Percentiles rank a stretch among this genome's conserved stretches.
These are phyloP conservation scores for Chelidonichthys spinosus DNA, from an alignment of 2,797 vertebrate genomes.

Conservation along the genomic window DNA sequence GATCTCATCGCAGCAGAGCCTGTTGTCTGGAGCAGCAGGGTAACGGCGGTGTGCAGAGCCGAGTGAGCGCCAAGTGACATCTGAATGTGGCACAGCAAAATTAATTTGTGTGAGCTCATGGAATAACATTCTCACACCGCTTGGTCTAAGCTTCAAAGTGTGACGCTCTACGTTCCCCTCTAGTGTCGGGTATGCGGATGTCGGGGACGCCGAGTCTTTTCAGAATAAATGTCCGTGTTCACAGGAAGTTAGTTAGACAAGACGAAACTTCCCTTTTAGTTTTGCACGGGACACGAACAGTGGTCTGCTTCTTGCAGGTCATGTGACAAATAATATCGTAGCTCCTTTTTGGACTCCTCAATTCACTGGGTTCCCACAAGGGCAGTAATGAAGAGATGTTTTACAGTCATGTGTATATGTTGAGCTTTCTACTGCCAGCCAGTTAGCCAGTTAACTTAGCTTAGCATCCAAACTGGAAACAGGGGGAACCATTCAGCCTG, in stretches of 20 bases:
- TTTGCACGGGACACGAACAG: too few relatives aligned
- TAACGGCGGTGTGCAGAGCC: not conserved
- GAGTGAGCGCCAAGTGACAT: constrained; percentile 2
- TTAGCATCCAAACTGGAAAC: not conserved
- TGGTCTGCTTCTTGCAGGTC: not conserved
- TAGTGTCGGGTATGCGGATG: too few relatives aligned
- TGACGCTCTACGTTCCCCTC: too few relatives aligned
- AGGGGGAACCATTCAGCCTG: not conserved
- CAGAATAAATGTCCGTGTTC: too few relatives aligned
- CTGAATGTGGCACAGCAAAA: constrained; percentile 12
- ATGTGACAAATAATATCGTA: not conserved
- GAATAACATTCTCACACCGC: not conserved
- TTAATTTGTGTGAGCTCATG: constrained; percentile 3
- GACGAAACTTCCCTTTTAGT: too few relatives aligned
- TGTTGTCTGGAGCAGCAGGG: constrained; percentile 33
- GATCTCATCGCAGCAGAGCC: constrained; percentile 10
- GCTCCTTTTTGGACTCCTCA: not conserved
- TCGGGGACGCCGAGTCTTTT: too few relatives aligned
- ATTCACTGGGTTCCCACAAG: not conserved
- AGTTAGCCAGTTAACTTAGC: not conserved
- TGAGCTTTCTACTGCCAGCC: not conserved
- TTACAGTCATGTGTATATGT: not conserved
- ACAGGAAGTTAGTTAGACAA: too few relatives aligned
- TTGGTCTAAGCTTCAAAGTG: too few relatives aligned
- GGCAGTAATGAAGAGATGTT: not conserved